Percentiles rank a stretch among this genome's conserved stretches.
Evolutionary conservation across 2,888 invertebrate genomes (phyloP).

Genomic region (Andrena dorsata): DNA sequence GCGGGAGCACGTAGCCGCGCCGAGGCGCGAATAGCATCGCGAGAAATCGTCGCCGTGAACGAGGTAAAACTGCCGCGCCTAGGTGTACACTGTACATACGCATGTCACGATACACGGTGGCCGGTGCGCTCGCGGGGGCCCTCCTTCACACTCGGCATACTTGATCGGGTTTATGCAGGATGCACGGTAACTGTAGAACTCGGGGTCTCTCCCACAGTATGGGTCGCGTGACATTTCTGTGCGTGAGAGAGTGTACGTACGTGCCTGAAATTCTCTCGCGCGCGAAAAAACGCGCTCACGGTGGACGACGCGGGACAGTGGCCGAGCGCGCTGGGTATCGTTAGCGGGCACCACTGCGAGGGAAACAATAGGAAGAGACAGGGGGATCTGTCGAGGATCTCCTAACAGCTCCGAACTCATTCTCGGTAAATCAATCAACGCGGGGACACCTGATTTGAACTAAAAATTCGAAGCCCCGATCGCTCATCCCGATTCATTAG

Average conservation of each 20-base stretch:
- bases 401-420: too few species aligned
- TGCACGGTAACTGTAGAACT: constrained; percentile 74
- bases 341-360: too few species aligned
- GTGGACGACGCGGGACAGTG: background rate
- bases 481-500: too few species aligned
- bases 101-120: constrained; percentile 74
- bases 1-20: background rate
- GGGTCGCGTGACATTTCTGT: constrained; percentile 56
- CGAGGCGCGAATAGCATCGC: constrained; percentile 39
- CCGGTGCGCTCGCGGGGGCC: constrained; percentile 68
- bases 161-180: constrained; percentile 78
- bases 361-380: too few species aligned
- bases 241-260: constrained; percentile 45
- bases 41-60: constrained; percentile 72
- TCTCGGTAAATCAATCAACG: too few species aligned
- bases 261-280: constrained; percentile 64
- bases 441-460: too few species aligned
- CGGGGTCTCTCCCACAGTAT: constrained; percentile 63
- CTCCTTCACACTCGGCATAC: constrained; percentile 79
- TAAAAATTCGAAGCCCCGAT: too few species aligned
- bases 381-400: too few species aligned
- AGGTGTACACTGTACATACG: constrained; percentile 70
- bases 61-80: constrained; percentile 78
- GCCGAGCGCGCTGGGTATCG: too few species aligned
- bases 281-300: constrained; percentile 41